Base-by-base conservation (phyloP, 2,888 invertebrate species). In the Polydrusus cervinus region DNA sequence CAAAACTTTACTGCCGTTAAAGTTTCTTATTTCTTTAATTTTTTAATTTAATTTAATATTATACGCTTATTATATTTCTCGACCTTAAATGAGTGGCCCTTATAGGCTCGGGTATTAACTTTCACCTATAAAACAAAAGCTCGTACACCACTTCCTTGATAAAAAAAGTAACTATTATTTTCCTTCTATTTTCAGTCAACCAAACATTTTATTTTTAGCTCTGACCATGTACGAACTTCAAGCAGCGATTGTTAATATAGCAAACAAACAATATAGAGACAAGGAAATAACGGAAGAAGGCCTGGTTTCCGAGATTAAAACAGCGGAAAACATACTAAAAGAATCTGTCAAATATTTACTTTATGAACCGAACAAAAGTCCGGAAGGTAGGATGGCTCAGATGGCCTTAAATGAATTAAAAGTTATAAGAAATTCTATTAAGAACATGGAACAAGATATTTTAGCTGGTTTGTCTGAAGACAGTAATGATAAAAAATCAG, bases 151-250 rank as follows among this genome's bases (percentile, higher is more conserved):
- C 5, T 5, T 25, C 25, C 1, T 25, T 25, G 25, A 5, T 25
- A 25, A 1, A 25, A 25, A 25, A 25, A n/a, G 5, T 25, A 25
- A 25, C 25, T 3, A 25, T 25, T 25, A 3, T 25, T 25, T 25
- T 3, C 1, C 1, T 25, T 25, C 25, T 25, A 25, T 25, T 25
- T 34, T 6, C 3, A 34, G 34, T 34, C 34, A 30, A 60, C 43
- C 25, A 60, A 30, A 45, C 45, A 47, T 62, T 49, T 30, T 73
- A n/a, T 76, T 83, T 89, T 73, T 85, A 90, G 94, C 93, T 0
- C 92, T 95, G 66, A 91, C 93, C 10, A 82, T 94, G 47, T 95
- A 95, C 81, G 95, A 95, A 84, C 87, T 94, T 79, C 93, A 94
- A 82, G 90, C 90, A 14, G 91, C 94, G 0, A 88, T 90, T 78